A percentile compares a stretch with the other conserved stretches of the same genome.
These are phyloP conservation scores for Drosophila monieri DNA, from an alignment of 2,888 invertebrate species.

Conservation along the genomic window DNA sequence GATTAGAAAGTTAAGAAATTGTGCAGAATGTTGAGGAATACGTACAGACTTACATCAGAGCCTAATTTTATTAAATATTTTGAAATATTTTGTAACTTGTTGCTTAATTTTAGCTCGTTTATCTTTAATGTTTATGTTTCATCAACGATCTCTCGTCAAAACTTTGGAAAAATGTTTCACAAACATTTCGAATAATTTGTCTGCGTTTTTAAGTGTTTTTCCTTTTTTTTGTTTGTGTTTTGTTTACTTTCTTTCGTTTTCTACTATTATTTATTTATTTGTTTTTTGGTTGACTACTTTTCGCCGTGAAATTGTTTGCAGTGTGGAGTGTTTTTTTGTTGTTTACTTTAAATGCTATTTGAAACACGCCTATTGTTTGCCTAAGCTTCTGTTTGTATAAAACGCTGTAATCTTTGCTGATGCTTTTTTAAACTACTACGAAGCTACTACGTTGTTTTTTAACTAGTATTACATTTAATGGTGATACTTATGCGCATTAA, in stretches of 20 bases:
- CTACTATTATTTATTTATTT: constrained; percentile 8
- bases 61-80: constrained; percentile 46
- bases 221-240: constrained; percentile 5
- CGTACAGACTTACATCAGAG: constrained; percentile 23
- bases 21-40: constrained; percentile 62
- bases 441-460: constrained; percentile 67
- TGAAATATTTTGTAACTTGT: constrained; percentile 30
- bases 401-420: constrained; percentile 40
- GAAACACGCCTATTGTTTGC: constrained; percentile 46
- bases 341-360: constrained; percentile 35
- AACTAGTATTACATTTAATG: constrained; percentile 59
- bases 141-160: constrained; percentile 46
- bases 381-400: constrained; percentile 29
- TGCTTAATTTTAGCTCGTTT: constrained; percentile 21
- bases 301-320: constrained; percentile 34
- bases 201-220: constrained; percentile 29
- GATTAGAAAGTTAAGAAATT: constrained; percentile 66
- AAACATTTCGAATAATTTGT: constrained; percentile 67
- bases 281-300: constrained; percentile 16
- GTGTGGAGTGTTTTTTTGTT: constrained; percentile 20
- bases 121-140: constrained; percentile 6
- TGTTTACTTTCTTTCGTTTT: constrained; percentile 9
- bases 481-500: constrained; percentile 69
- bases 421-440: constrained; percentile 61
- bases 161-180: constrained; percentile 67